Evolutionary conservation across 2,113 vertebrate genomes (phyloP), one percentile per base, ranked within the genome.

Genomic region (Collichthys lucidus): DNA sequence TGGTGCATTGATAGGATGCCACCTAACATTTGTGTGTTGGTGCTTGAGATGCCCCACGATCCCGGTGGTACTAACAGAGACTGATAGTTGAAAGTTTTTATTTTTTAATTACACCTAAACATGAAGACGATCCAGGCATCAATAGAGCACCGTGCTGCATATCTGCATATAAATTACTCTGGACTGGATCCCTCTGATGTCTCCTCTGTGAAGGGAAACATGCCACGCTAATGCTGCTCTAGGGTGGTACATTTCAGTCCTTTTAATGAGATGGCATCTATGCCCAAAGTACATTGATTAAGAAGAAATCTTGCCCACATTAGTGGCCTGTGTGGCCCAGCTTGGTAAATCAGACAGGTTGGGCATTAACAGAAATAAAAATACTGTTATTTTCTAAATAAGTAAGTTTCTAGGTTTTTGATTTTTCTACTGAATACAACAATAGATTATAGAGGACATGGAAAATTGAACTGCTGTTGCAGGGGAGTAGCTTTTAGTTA

Each of bases 91-190:
- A 77, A 66, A 29, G 63, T 3, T 66, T 62, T 49, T 70, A 5
- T 64, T 53, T 72, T 60, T 64, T 75, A 84, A 86, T 84, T 74
- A 85, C 82, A 85, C 75, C 47, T 66, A 62, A 61, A 79, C 1
- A 63, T 55, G 44, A 82, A 55, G 44, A 74, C 66, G 26, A 31
- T 24, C 44, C 4, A 0, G 22, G 22, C 8, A 3, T 71, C 50
- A 69, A 42, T 29, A 74, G 35, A 26, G 24, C 44, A 10, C 35
- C 29, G 10, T 7, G n/a, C 40, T 46, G 53, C 49, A 42, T 20
- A 68, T 9, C 49, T 70, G 1, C 46, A 74, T 4, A 9, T n/a
- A 66, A 63, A 80, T 65, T 1, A 56, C 63, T 61, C 1, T 3
- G 17, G 42, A 40, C n/a, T 19, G 17, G 40, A 66, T 52, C 20